Evolutionary conservation across 2,113 vertebrate genomes (phyloP), one percentile per base, ranked within the genome.

Genomic region (Pardalotus punctatus): DNA sequence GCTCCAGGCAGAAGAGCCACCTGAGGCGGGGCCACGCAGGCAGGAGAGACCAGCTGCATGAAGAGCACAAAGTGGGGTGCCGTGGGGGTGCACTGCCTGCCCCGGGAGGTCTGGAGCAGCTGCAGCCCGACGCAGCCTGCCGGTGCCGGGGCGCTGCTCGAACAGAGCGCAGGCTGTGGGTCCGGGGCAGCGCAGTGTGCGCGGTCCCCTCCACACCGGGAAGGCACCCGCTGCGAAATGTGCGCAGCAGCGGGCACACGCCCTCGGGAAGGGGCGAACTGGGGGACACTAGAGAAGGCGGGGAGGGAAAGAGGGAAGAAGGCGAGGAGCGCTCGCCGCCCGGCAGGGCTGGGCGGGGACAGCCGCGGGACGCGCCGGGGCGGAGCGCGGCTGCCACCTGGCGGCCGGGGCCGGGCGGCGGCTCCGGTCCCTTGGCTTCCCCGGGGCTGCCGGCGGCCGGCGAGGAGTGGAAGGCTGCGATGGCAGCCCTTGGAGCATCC

Each of bases 201-300:
- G 67, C 53, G 71, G 64, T 31, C 54, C 17, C 15, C 17, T 19
- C 5, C 20, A 14, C 67, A 17, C 6, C 0, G 1, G 31, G 40
- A 33, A 31, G 58, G 58, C 14, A 22, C 16, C 10, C 20, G 51
- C 29, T 50, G 72, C 31, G 33, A 6, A 36, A 4, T 1, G 43
- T 5, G 22, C 38, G 66, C 24, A 14, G 60, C 35, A 29, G 38
- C 9, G 33, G 45, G 73, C 38, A 22, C 15, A 1, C 1, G 4
- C 4, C 50, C 42, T 25, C 4, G 2, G 33, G 43, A 28, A 45
- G 40, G 3, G 27, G 61, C 2, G 13, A 42, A 7, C 12, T 0
- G 33, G 9, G 58, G 67, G 22, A n/a, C 19, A 5, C 17, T 24
- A 11, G 9, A 7, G 51, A 19, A 35, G 9, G 17, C 4, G 42